Conservation (phyloP, 2,888 invertebrate genomes). For the Papilio gigon region DNA sequence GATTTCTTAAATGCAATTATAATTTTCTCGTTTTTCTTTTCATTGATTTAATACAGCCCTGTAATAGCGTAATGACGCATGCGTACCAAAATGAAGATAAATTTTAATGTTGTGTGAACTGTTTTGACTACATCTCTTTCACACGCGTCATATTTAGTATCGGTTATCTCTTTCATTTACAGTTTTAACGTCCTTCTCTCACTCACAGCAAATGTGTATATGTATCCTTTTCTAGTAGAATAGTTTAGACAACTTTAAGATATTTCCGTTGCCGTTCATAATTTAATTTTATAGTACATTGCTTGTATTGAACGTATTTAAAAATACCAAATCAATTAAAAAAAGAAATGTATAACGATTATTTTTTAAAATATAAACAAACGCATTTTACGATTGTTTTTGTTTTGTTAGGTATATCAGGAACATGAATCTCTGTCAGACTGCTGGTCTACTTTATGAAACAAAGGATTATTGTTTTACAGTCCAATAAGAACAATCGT, state of each 20-base stretch:
- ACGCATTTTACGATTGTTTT: conserved; percentile 40
- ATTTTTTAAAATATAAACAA: conserved; percentile 34
- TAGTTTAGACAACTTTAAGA: conserved; percentile 64
- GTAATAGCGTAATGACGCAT: conserved; percentile 71
- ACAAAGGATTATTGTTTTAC: conserved; percentile 49
- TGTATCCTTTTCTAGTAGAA: conserved; percentile 55
- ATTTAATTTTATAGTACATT: conserved; percentile 51
- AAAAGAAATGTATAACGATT: conserved; percentile 31
- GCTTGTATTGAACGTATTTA: conserved; percentile 40
- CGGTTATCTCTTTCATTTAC: conserved; percentile 26
- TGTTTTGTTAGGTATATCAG: conserved; percentile 51
- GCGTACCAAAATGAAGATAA: conserved; percentile 71
- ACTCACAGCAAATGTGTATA: conserved; percentile 39
- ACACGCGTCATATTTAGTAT: conserved; percentile 42
- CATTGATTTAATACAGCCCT: conserved; percentile 55
- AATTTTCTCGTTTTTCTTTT: neutral
- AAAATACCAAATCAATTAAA: neutral
- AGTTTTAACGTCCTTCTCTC: conserved; percentile 43
- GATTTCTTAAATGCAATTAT: neutral
- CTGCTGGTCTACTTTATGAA: conserved; percentile 57
- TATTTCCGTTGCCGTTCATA: conserved; percentile 47
- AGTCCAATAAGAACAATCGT: conserved; percentile 52
- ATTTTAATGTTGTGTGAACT: conserved; percentile 61
- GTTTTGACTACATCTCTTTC: conserved; percentile 64
- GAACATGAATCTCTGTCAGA: conserved; percentile 56